These are phyloP conservation scores for Rhabdomys pumilio DNA, from an alignment of 2,797 vertebrate genomes.

Conservation along the genomic window DNA sequence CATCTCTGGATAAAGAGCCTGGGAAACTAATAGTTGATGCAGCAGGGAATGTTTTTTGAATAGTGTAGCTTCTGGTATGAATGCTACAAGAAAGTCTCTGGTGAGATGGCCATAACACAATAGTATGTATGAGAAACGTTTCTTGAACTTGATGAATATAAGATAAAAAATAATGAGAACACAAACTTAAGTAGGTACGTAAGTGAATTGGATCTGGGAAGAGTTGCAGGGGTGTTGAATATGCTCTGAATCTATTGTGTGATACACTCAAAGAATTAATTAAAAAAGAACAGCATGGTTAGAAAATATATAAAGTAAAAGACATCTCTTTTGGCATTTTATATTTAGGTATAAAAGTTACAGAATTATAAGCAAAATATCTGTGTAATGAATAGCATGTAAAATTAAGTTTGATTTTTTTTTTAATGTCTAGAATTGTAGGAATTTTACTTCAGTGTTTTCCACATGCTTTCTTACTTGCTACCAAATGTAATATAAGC, in stretches of 20 bases:
- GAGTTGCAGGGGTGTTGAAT: not conserved
- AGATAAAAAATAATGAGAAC: not conserved
- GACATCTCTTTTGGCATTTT: not conserved
- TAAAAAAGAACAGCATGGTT: not conserved
- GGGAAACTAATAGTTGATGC: not conserved
- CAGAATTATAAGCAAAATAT: not conserved
- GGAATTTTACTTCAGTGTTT: not conserved
- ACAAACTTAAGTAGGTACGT: not conserved
- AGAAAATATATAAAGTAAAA: not conserved
- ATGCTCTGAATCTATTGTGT: not conserved
- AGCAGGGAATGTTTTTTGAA: not conserved
- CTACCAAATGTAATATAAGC: conserved; percentile 42
- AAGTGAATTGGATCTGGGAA: not conserved
- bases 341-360: not conserved
- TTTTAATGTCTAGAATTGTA: not conserved
- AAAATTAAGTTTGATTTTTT: not conserved
- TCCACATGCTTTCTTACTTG: not conserved
- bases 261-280: not conserved
- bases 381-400: not conserved
- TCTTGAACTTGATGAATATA: not conserved
- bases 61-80: not conserved
- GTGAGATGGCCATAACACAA: not conserved
- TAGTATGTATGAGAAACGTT: not conserved
- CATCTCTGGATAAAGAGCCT: too few species aligned
- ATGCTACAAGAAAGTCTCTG: not conserved